These are phyloP conservation scores for Eurystomus gularis DNA, from an alignment of 2,113 vertebrate genomes.

Conservation along the genomic window DNA sequence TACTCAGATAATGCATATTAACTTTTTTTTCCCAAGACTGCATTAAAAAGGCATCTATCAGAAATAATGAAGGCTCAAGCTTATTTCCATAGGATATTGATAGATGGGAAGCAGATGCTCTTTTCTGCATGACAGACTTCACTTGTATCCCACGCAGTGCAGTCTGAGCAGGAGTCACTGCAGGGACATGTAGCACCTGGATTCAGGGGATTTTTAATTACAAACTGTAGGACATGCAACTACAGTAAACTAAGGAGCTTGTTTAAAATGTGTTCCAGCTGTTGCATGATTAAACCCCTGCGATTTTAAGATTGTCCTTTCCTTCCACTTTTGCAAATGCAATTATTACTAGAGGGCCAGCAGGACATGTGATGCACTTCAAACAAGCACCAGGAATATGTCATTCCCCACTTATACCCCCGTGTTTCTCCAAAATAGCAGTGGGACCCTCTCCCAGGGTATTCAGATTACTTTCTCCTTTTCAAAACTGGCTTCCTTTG, in stretches of 20 bases:
- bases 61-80: neutral
- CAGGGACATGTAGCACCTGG: neutral
- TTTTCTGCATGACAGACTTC: neutral
- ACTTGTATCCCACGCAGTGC: neutral
- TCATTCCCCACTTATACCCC: accelerated
- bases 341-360: neutral
- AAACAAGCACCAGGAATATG: neutral
- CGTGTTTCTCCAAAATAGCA: neutral
- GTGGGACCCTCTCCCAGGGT: neutral
- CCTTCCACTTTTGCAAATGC: neutral
- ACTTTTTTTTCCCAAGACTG: neutral
- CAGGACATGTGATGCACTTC: neutral
- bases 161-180: neutral
- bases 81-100: neutral
- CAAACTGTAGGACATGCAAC: neutral
- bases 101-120: neutral
- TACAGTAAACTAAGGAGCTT: neutral
- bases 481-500: neutral
- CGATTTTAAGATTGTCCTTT: neutral
- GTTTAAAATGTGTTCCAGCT: neutral
- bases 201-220: neutral
- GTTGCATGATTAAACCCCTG: neutral
- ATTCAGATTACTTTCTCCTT: neutral
- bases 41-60: neutral
- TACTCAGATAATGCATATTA: neutral